A percentile compares a stretch with the other conserved stretches of the same genome.
phyloP scores from a whole-genome alignment of 1,140 invertebrate genomes.

The Zaprionus ghesquierei region DNA sequence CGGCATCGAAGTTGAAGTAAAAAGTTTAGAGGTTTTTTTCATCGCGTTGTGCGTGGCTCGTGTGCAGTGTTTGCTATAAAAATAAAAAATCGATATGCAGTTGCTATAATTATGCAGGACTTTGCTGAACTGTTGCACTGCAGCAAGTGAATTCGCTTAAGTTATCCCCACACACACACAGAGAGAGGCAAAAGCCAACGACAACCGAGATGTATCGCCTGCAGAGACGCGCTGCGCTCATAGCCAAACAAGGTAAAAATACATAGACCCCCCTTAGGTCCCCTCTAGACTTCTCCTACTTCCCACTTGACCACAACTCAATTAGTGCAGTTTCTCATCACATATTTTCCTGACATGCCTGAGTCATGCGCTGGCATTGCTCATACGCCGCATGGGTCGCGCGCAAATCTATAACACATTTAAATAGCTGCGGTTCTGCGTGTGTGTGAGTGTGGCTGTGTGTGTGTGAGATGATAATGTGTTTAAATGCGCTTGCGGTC shows the following conservation, averaged over 20 bases:
- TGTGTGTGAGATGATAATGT: background rate
- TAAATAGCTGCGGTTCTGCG: constrained; percentile 48
- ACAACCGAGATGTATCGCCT: constrained; percentile 61
- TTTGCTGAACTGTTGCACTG: background rate
- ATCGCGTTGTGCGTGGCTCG: constrained; percentile 31
- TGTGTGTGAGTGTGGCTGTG: background rate
- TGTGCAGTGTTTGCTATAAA: background rate
- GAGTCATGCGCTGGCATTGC: constrained; percentile 44
- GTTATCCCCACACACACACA: too few relatives aligned
- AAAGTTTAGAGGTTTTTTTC: constrained; percentile 7
- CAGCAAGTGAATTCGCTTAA: constrained; percentile 34
- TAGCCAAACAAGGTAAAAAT: constrained; percentile 69
- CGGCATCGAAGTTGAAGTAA: constrained; percentile 5
- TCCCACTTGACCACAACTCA: background rate
- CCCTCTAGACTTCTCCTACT: background rate
- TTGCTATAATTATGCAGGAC: background rate
- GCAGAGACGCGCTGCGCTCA: constrained; percentile 67
- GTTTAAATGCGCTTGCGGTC: constrained; percentile 59
- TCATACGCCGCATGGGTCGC: constrained; percentile 60
- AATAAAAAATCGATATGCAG: background rate
- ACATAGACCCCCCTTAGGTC: background rate
- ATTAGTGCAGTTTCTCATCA: background rate
- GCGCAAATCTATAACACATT: constrained; percentile 24
- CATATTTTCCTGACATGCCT: constrained; percentile 5
- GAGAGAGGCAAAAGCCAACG: background rate